phyloP scores from a whole-genome alignment of 2,113 vertebrate species.

The Antennarius striatus region DNA sequence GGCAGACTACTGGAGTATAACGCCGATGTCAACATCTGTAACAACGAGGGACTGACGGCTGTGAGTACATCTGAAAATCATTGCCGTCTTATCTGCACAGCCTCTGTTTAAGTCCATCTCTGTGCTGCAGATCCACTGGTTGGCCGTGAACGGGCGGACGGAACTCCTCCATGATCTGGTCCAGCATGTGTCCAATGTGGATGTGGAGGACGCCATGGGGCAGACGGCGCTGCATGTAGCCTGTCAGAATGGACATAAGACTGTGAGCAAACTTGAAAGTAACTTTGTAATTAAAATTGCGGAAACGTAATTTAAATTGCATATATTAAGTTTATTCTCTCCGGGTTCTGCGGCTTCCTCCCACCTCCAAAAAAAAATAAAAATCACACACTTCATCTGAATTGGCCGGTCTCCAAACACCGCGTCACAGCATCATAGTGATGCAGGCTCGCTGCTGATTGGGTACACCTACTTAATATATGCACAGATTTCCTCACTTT shows the following conservation, averaged over 20 bases:
- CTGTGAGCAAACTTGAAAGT: constrained; percentile 70
- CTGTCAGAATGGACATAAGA: constrained; percentile 98
- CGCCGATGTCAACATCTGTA: constrained; percentile 99
- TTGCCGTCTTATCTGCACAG: background rate
- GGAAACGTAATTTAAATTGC: too few relatives aligned
- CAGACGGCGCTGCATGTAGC: constrained; percentile 97
- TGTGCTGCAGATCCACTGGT: constrained; percentile 91
- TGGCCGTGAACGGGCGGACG: constrained; percentile 95
- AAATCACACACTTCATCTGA: too few relatives aligned
- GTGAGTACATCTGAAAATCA: constrained; percentile 80
- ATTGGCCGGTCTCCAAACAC: too few relatives aligned
- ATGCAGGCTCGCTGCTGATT: too few relatives aligned
- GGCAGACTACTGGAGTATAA: constrained; percentile 93
- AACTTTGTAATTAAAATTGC: too few relatives aligned
- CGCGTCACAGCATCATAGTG: too few relatives aligned
- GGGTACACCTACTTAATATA: too few relatives aligned
- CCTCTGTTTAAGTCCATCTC: background rate
- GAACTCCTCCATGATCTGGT: constrained; percentile 96
- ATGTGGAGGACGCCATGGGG: constrained; percentile 98
- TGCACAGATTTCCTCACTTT: too few relatives aligned
- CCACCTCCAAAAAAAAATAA: too few relatives aligned
- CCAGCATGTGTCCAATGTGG: constrained; percentile 95
- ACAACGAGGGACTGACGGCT: constrained; percentile 98
- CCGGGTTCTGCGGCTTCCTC: too few relatives aligned
- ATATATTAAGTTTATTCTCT: too few relatives aligned